A percentile compares a stretch with the other conserved stretches of the same genome.
Evolutionary conservation across 2,888 invertebrate species (phyloP).

Genomic region (Folsomia manolachei): DNA sequence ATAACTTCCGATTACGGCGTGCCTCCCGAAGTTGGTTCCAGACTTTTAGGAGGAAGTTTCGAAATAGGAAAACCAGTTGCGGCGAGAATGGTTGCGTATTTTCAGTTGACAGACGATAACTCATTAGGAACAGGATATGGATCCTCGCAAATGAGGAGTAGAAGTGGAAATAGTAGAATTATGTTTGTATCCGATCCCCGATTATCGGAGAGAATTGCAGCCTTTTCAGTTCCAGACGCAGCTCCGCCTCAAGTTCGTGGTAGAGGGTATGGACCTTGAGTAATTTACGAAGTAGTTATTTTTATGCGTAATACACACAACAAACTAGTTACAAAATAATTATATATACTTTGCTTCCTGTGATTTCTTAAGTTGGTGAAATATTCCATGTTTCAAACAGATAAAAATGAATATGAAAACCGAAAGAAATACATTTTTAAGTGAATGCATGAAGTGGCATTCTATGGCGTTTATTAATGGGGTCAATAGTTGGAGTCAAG

Average conservation of each 20-base stretch:
- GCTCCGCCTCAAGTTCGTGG: neutral
- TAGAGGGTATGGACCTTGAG: neutral
- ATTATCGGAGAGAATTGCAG: slow-evolving; percentile 8
- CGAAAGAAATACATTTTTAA: too few species aligned
- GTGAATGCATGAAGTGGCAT: too few species aligned
- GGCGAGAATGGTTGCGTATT: slow-evolving; percentile 36
- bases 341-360: too few species aligned
- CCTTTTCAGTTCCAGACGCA: slow-evolving; percentile 1
- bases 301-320: too few species aligned
- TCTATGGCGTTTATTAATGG: too few species aligned
- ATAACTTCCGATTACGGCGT: slow-evolving; percentile 9
- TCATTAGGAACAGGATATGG: neutral
- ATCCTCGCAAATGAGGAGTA: neutral
- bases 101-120: slow-evolving; percentile 31
- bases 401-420: too few species aligned
- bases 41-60: neutral
- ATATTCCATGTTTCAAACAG: too few species aligned
- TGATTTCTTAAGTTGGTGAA: too few species aligned
- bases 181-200: neutral
- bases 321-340: too few species aligned
- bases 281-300: too few species aligned
- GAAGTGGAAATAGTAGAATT: neutral
- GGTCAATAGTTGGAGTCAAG: too few species aligned
- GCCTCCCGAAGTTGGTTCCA: neutral
- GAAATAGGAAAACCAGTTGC: slow-evolving; percentile 17